Evolutionary conservation across 2,888 invertebrate genomes (phyloP), one percentile per base, ranked within the genome.

Genomic region (Heliothis peltigera): DNA sequence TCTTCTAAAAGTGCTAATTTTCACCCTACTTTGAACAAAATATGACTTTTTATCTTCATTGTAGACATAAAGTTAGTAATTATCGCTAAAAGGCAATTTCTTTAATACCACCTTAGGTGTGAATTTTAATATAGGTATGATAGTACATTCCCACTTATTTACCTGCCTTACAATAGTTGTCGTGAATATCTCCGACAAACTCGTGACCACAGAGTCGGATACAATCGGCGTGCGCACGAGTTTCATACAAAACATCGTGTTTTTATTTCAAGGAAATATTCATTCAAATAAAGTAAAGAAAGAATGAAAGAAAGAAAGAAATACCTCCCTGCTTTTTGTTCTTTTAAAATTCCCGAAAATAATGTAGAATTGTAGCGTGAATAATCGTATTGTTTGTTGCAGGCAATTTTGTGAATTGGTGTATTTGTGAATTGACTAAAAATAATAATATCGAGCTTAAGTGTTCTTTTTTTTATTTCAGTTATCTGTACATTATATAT

Each of bases 171-270:
- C 12, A 66, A 32, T 52, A 46, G 8, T 39, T 21, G 25, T 69
- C 59, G 74, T 72, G 71, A 59, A 43, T 22, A 49, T 51, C 51
- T 21, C 25, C 1, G 39, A 42, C 35, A 4, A 46, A 18, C n/a
- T 64, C 72, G 75, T 72, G 72, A 72, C 59, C 15, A 2, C 4
- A 18, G 32, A 2, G 12, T 32, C 25, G 10, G 49, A 64, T 57
- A 18, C 22, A 42, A 66, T 64, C 58, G 59, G 32, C 64, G 53
- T 59, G 64, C 51, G 35, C 65, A 73, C 70, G 58, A 62, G 17
- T 19, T 18, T 47, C 22, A 7, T 59, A 56, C 44, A 56, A 43
- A 32, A 21, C 32, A 32, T 12, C 32, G 3, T 12, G 32, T 51
- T 7, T 72, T 53, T 61, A 64, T 57, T 74, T 39, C 53, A 64